Evolutionary conservation across 2,888 invertebrate genomes (phyloP).

Genomic region (Lasioglossum pauxillum): DNA sequence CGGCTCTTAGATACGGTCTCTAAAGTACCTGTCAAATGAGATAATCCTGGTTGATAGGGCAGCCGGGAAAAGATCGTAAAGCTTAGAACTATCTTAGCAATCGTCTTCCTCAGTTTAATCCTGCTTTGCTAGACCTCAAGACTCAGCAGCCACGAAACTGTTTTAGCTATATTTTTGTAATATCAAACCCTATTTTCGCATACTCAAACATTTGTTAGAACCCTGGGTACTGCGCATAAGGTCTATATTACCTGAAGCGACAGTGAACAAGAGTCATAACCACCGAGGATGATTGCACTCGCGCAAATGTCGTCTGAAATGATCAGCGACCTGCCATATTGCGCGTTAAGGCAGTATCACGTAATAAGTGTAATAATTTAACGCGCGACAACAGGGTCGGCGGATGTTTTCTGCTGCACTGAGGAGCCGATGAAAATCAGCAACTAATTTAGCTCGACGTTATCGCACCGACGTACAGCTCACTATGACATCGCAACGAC

Average conservation of each 20-base stretch:
- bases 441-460: neutral
- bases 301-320: neutral
- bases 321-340: conserved; percentile 31
- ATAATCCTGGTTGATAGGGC: neutral
- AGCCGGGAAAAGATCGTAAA: neutral
- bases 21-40: neutral
- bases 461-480: neutral
- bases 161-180: neutral
- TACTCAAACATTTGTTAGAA: neutral
- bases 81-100: neutral
- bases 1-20: neutral
- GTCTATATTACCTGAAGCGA: neutral
- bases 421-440: conserved; percentile 23
- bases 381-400: neutral
- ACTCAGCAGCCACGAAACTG: neutral
- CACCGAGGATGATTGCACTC: conserved; percentile 16
- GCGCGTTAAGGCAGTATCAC: conserved; percentile 21
- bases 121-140: neutral
- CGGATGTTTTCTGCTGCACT: neutral
- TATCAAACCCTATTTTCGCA: neutral
- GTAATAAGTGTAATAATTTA: conserved; percentile 55
- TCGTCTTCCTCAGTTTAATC: neutral
- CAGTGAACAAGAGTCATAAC: conserved; percentile 10
- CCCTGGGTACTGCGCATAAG: neutral
- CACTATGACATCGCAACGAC: neutral